These are phyloP conservation scores for Sparidentex hasta DNA, from an alignment of 2,797 vertebrate species.

Conservation along the genomic window DNA sequence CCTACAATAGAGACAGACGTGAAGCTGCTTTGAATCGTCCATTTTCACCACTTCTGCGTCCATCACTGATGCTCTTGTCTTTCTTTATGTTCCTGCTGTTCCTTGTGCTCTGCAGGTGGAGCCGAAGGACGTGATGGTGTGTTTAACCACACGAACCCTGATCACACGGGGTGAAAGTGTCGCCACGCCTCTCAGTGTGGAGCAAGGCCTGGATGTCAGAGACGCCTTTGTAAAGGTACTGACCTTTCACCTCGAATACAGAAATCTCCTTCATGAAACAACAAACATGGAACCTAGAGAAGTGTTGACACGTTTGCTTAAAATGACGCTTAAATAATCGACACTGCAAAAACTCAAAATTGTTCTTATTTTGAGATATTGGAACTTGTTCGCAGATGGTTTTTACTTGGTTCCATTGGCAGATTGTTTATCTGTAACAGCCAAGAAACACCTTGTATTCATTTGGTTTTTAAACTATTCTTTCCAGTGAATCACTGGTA, in stretches of 20 bases:
- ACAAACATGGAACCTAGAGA: neutral
- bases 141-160: conserved; percentile 95
- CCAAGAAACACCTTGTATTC: too few species aligned
- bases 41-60: neutral
- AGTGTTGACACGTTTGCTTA: neutral
- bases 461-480: too few species aligned
- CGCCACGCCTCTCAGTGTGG: conserved; percentile 93
- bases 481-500: too few species aligned
- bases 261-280: neutral
- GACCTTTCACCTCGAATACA: neutral
- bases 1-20: neutral
- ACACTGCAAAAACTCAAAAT: too few species aligned
- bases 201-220: conserved; percentile 93
- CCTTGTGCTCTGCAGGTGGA: conserved; percentile 87
- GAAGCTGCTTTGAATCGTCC: neutral
- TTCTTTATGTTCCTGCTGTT: neutral
- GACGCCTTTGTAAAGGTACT: conserved; percentile 97
- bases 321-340: too few species aligned
- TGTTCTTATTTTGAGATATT: too few species aligned
- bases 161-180: conserved; percentile 97
- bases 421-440: too few species aligned
- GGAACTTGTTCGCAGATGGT: too few species aligned
- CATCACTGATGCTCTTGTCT: neutral
- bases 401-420: too few species aligned
- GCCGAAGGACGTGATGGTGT: conserved; percentile 93